Conservation (phyloP, 2,888 invertebrate species). For the Pristionchus exspectatus region DNA sequence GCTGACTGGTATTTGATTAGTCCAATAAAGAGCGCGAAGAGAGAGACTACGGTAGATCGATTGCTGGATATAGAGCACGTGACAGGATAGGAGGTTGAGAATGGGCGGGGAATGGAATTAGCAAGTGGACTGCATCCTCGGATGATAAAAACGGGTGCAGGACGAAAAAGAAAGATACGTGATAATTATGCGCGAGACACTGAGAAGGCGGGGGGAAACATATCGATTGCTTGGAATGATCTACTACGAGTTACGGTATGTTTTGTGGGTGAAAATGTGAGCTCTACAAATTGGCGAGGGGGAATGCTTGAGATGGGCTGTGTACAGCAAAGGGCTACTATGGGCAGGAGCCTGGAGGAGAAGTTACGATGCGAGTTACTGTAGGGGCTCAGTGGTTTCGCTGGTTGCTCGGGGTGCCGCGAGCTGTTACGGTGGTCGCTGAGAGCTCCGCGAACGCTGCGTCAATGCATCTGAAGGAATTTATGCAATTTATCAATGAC, state of each 20-base stretch:
- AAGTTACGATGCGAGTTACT: neutral
- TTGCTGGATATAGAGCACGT: neutral
- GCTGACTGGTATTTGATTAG: neutral
- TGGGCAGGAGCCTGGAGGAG: neutral
- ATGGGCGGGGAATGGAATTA: neutral
- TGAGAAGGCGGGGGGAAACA: neutral
- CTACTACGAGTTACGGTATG: constrained; percentile 25
- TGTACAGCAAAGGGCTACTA: neutral
- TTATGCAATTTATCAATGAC: neutral
- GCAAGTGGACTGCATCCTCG: neutral
- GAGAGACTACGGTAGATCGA: neutral
- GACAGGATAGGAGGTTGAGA: neutral
- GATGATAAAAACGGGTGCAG: neutral
- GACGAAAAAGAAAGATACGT: neutral
- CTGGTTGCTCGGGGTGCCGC: neutral
- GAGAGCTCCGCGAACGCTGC: constrained; percentile 33
- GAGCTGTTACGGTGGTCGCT: neutral
- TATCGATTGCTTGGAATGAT: constrained; percentile 20
- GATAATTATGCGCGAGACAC: neutral
- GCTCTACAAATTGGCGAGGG: neutral
- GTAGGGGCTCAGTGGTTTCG: neutral
- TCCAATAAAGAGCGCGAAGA: neutral
- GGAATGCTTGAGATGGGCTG: neutral
- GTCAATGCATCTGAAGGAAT: neutral
- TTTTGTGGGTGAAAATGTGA: neutral